These are phyloP conservation scores for Malthinus flaveolus DNA, from an alignment of 2,888 invertebrate genomes.

Conservation along the genomic window DNA sequence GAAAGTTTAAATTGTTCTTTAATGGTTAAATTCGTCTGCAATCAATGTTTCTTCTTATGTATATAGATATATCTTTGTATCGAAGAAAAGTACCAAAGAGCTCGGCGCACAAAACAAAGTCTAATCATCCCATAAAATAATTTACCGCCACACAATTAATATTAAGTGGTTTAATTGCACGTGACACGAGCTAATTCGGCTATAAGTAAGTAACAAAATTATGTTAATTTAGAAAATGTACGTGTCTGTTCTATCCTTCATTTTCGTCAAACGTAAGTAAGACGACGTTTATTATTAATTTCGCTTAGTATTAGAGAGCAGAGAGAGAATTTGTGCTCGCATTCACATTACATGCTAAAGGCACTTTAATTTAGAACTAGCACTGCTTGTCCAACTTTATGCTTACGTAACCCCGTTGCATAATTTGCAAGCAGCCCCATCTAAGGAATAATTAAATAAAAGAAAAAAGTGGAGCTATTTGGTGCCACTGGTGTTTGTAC, in stretches of 20 bases:
- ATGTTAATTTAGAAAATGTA: no score
- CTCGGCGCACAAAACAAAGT: not conserved
- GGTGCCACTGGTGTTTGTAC: no score
- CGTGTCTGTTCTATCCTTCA: not conserved
- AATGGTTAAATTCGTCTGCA: not conserved
- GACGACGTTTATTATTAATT: slow-evolving; percentile 2
- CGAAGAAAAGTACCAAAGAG: not conserved
- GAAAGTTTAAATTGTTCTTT: not conserved
- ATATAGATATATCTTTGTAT: not conserved
- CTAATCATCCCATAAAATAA: no score
- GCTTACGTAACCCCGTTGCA: not conserved
- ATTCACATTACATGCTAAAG: not conserved
- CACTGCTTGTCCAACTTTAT: slow-evolving; percentile 1
- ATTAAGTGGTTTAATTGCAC: no score
- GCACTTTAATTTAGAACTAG: not conserved
- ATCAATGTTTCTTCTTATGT: not conserved
- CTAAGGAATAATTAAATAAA: no score
- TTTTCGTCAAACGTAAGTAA: slow-evolving; percentile 2
- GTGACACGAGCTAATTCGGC: no score
- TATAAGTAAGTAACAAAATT: no score
- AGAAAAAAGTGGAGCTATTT: no score
- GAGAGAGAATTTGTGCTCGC: not conserved
- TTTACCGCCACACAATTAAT: no score
- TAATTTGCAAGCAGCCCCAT: no score
- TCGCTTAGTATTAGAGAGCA: not conserved